Evolutionary conservation across 1,140 invertebrate genomes (phyloP), one percentile per base, ranked within the genome.

Genomic region (Drosophila biarmipes): DNA sequence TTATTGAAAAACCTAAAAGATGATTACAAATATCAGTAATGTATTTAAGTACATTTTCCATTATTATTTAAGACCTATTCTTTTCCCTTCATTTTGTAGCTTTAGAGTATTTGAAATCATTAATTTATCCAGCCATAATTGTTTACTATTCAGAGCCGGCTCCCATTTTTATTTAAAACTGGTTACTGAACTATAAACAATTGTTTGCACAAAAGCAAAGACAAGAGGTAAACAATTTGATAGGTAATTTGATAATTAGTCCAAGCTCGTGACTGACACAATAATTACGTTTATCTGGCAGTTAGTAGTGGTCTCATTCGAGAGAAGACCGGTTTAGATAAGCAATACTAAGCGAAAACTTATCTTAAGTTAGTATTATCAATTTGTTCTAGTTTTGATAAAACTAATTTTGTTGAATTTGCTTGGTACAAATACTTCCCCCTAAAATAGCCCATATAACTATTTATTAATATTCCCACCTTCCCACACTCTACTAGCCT

Each of bases 401-500:
- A 12, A 21, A 21, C 2, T 43, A 43, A 6, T 14, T 12, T 14
- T 14, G 11, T 19, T 5, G 17, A 1, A 4, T 12, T 31, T 15
- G 2, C 2, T 4, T 19, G n/a, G n/a, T n/a, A n/a, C n/a, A n/a
- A n/a, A n/a, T n/a, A n/a, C n/a, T n/a, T n/a, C n/a, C 10, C 31
- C 12, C 31, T 21, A 35, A 35, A 21, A 21, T 37, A 40, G 11
- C n/a, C 19, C 58, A 15, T 35, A 67, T 63, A 51, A 24, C 45
- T 43, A 19, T 15, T 12, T 31, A 51, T 34, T 67, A 63, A 34
- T 62, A 27, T 34, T 27, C 35, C 10, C 10, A 64, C 34, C 59
- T 64, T 64, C 63, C 63, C 58, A 67, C 58, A 64, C 24, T 48
- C 27, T 19, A 21, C 37, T n/a, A 63, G 21, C 17, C 17, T 27